Evolutionary conservation across 2,797 vertebrate genomes (phyloP).

Genomic region (Enoplosus armatus): DNA sequence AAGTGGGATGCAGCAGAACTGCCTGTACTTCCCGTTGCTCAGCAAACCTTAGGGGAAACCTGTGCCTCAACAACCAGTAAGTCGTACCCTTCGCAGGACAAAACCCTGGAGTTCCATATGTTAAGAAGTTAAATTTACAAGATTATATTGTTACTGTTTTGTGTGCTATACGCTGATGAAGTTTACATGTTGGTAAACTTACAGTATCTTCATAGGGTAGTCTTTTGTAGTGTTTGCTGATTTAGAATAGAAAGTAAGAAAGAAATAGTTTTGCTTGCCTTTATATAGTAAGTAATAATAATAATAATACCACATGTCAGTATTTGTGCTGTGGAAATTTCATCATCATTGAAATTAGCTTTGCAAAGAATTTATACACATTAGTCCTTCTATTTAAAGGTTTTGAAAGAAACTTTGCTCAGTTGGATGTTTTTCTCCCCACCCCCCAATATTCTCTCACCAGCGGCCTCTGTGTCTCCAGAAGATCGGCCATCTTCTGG

Average conservation of each 20-base stretch:
- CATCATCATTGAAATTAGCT: not conserved
- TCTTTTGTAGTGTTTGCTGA: not conserved
- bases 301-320: not conserved
- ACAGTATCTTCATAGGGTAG: not conserved
- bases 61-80: conserved; percentile 67
- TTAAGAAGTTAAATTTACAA: not conserved
- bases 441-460: not conserved
- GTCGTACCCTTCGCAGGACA: conserved; percentile 3
- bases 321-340: not conserved
- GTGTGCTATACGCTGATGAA: not conserved
- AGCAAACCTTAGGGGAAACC: conserved; percentile 85
- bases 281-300: not conserved
- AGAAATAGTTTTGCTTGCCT: not conserved
- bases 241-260: not conserved
- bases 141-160: not conserved
- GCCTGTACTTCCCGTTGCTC: conserved; percentile 86
- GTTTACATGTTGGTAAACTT: not conserved
- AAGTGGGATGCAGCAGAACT: conserved; percentile 90
- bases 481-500: conserved; percentile 75
- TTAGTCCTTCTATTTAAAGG: not conserved
- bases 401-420: not conserved
- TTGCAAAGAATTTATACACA: not conserved
- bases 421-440: not conserved
- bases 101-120: not conserved
- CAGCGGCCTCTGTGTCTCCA: conserved; percentile 47